Base-by-base conservation (phyloP, 2,797 vertebrate genomes). In the Peromyscus melanophrys region DNA sequence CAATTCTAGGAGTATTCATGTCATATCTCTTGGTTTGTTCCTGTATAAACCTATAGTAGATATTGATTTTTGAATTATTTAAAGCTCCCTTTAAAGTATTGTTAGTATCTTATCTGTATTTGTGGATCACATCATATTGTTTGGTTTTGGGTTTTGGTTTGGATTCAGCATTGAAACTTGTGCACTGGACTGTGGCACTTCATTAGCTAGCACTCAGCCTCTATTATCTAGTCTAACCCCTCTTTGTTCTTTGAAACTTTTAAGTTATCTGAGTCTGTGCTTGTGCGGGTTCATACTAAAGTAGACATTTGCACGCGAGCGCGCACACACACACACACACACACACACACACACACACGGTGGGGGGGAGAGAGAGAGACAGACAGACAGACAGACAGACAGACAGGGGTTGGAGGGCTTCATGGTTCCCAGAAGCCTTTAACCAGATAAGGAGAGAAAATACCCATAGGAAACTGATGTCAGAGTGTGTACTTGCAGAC, bases 81-180 rank as follows among this genome's bases (percentile, higher is more conserved):
- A 85, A 80, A 94, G 67, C 29, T 76, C 95, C 21, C 37, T 91
- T 90, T 23, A 43, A 96, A 93, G 63, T 92, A 43, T 73, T 80
- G 90, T 94, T 67, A 76, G 77, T 34, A 90, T 81, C 25, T 59
- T 77, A 75, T 16, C 13, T 86, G 19, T 87, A 23, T 40, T 88
- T 11, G 23, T 83, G 57, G 34, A 55, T 46, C 75, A 46, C 1
- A 65, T 0, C 55, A 29, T 82, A 76, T 57, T 69, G 73, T 46
- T 77, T 84, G 63, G 23, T 77, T 29, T 31, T 75, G 76, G 34
- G 57, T 93, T 55, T 90, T 19, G 76, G 3, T 52, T 89, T 8
- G 43, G 83, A 71, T 77, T 94, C 52, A 46, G 11, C n/a, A 90
- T 92, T 88, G 65, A 65, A 90, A 46, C 59, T 34, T 52, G 2